phyloP scores from a whole-genome alignment of 2,888 invertebrate genomes.

The Halictus ligatus region DNA sequence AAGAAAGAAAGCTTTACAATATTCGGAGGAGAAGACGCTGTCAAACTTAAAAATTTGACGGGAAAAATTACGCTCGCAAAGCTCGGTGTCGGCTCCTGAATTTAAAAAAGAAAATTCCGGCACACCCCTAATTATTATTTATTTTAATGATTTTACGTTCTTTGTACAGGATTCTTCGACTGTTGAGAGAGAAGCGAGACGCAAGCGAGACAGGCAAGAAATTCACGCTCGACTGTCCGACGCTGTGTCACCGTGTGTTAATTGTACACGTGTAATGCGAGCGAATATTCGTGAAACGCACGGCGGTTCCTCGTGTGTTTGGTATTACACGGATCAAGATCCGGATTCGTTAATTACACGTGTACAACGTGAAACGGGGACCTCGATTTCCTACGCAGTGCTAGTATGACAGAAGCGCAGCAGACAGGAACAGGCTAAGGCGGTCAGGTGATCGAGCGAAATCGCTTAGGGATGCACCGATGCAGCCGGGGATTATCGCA shows the following conservation, averaged over 20 bases:
- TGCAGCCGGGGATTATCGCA: slow-evolving; percentile 7
- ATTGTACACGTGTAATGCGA: neutral
- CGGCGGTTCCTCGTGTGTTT: too few species aligned
- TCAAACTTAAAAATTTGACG: too few species aligned
- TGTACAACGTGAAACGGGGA: neutral
- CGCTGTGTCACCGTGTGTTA: neutral
- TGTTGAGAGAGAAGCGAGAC: neutral
- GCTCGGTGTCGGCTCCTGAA: too few species aligned
- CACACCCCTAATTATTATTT: too few species aligned
- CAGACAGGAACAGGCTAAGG: neutral
- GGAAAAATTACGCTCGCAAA: too few species aligned
- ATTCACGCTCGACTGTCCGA: too few species aligned
- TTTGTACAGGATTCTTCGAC: neutral
- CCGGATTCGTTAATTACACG: too few species aligned
- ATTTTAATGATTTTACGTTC: too few species aligned
- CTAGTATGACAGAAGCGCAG: neutral
- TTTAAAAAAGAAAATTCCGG: too few species aligned
- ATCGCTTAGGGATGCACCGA: slow-evolving; percentile 17
- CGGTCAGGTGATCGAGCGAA: neutral
- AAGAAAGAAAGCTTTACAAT: too few species aligned
- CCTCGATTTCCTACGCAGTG: neutral
- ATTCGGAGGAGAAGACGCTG: too few species aligned
- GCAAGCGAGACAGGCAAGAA: neutral
- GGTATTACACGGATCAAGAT: too few species aligned
- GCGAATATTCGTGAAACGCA: neutral